These are phyloP conservation scores for Agrochola lota DNA, from an alignment of 2,888 invertebrate genomes.

Conservation along the genomic window DNA sequence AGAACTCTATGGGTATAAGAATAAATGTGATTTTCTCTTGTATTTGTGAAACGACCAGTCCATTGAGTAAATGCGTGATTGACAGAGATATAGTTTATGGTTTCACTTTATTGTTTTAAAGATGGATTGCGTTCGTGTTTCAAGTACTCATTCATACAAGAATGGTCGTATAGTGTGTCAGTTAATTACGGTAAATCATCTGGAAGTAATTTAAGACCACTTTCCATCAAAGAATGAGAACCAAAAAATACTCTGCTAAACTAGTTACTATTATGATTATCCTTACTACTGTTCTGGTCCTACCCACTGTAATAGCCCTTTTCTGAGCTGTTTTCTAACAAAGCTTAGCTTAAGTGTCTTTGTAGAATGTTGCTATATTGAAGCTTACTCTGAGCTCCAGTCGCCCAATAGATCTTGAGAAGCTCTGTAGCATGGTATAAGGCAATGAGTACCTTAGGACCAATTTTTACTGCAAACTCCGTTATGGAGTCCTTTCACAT, in stretches of 20 bases:
- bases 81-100: slow-evolving; percentile 63
- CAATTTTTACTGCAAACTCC: not conserved
- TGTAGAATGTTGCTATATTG: not conserved
- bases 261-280: not conserved
- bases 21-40: slow-evolving; percentile 42
- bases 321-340: slow-evolving; percentile 15
- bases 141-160: slow-evolving; percentile 51
- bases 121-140: slow-evolving; percentile 58
- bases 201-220: slow-evolving; percentile 11
- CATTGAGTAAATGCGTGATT: slow-evolving; percentile 67
- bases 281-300: not conserved
- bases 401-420: slow-evolving; percentile 10
- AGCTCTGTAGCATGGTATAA: slow-evolving; percentile 2
- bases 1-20: accelerated
- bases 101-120: slow-evolving; percentile 64
- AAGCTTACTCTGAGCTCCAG: slow-evolving; percentile 9
- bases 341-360: slow-evolving; percentile 12
- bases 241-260: not conserved
- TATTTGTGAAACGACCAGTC: slow-evolving; percentile 21
- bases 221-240: not conserved
- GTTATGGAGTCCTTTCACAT: too few relatives aligned
- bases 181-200: slow-evolving; percentile 7
- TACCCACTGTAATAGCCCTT: not conserved
- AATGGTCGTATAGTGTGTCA: slow-evolving; percentile 16
- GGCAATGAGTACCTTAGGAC: not conserved